phyloP scores from a whole-genome alignment of 2,888 invertebrate genomes.

The Prenolepis imparis region DNA sequence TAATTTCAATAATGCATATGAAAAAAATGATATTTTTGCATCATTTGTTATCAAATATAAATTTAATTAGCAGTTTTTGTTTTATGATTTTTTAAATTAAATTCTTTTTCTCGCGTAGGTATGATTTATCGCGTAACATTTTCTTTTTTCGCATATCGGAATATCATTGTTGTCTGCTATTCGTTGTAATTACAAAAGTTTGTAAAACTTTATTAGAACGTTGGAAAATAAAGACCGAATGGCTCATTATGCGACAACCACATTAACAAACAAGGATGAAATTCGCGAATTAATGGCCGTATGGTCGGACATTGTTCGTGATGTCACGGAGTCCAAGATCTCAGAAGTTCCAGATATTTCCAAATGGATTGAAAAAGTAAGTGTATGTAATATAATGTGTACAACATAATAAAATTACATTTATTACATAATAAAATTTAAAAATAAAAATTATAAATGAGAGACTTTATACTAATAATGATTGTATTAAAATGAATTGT shows the following conservation, averaged over 20 bases:
- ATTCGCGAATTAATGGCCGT: conserved; percentile 95
- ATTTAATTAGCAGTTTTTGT: neutral
- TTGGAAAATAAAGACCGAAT: conserved; percentile 52
- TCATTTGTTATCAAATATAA: neutral
- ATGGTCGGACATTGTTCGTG: conserved; percentile 95
- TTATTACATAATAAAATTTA: neutral
- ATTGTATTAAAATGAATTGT: neutral
- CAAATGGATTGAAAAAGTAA: conserved; percentile 93
- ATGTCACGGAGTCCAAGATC: conserved; percentile 92
- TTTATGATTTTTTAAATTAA: neutral
- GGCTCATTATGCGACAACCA: conserved; percentile 85
- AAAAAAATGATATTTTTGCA: neutral
- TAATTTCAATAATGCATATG: too few relatives aligned
- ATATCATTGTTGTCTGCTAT: neutral
- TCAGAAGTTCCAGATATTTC: conserved; percentile 93
- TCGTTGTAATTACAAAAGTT: neutral
- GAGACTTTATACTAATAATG: neutral
- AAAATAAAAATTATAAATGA: neutral
- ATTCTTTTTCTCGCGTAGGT: neutral
- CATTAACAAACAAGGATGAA: conserved; percentile 92
- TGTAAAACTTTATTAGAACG: conserved; percentile 45
- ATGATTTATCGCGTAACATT: too few relatives aligned
- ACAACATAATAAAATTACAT: too few relatives aligned
- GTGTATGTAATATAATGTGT: neutral
- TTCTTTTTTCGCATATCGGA: neutral